Conservation (phyloP, 2,888 invertebrate species). For the Caenorhabditis panamensis region DNA sequence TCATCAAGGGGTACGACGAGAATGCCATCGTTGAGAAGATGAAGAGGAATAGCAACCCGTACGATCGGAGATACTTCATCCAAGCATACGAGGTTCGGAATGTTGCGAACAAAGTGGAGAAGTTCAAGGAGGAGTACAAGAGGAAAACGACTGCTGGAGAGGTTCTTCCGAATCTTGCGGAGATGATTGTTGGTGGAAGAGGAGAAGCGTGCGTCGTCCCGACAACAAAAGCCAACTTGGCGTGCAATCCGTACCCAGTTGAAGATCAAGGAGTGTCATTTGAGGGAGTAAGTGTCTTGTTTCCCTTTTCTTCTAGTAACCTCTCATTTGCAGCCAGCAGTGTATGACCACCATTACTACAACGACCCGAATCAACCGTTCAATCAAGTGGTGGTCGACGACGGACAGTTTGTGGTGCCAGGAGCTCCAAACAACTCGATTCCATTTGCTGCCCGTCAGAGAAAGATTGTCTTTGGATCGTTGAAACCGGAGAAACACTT, state of each 20-base stretch:
- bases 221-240: not conserved
- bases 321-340: too few species aligned
- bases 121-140: conserved; percentile 25
- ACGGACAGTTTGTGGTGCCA: too few species aligned
- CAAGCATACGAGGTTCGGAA: conserved; percentile 71
- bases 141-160: not conserved
- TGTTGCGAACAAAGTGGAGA: conserved; percentile 51
- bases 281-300: too few species aligned
- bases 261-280: not conserved
- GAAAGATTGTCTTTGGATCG: too few species aligned
- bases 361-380: too few species aligned
- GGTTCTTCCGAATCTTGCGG: not conserved
- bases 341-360: too few species aligned
- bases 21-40: conserved; percentile 59
- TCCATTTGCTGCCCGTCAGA: too few species aligned
- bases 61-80: conserved; percentile 64
- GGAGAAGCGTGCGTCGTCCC: not conserved
- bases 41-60: not conserved
- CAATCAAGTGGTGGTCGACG: too few species aligned
- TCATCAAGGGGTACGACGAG: conserved; percentile 65
- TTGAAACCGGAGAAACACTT: too few species aligned
- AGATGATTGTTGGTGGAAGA: not conserved
- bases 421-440: too few species aligned
- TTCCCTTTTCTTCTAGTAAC: too few species aligned
- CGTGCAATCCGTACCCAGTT: not conserved